Conservation (phyloP, 2,797 vertebrate genomes). For the Gadopsis bispinosus region DNA sequence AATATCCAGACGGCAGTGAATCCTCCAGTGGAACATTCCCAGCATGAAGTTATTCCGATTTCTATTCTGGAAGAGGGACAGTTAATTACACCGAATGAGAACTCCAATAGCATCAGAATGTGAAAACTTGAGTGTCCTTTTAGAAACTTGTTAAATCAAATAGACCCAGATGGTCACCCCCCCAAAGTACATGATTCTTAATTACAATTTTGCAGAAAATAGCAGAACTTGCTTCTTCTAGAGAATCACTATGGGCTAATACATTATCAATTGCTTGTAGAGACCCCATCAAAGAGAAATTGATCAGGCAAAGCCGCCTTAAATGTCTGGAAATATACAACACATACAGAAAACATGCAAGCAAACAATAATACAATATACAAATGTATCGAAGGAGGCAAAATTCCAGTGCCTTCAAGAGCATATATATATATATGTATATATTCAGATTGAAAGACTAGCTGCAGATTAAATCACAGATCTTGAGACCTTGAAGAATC, state of each 20-base stretch:
- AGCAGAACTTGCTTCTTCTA: background rate
- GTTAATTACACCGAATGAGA: constrained; percentile 58
- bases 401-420: background rate
- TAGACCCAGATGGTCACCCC: background rate
- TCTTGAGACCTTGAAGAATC: constrained; percentile 39
- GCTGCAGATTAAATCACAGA: constrained; percentile 28
- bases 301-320: background rate
- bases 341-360: background rate
- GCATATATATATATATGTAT: background rate
- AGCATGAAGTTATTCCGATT: constrained; percentile 49
- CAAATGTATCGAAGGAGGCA: background rate
- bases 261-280: background rate
- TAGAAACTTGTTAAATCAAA: constrained; percentile 32
- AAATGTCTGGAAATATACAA: background rate
- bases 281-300: background rate
- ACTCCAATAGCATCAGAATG: constrained; percentile 39
- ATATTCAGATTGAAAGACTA: constrained; percentile 12
- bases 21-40: constrained; percentile 27
- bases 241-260: background rate
- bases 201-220: background rate
- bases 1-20: constrained; percentile 56
- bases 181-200: constrained; percentile 7
- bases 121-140: constrained; percentile 19
- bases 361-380: background rate
- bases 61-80: constrained; percentile 35